Evolutionary conservation across 2,113 vertebrate genomes (phyloP).

Genomic region (Dendrocopos noguchii): DNA sequence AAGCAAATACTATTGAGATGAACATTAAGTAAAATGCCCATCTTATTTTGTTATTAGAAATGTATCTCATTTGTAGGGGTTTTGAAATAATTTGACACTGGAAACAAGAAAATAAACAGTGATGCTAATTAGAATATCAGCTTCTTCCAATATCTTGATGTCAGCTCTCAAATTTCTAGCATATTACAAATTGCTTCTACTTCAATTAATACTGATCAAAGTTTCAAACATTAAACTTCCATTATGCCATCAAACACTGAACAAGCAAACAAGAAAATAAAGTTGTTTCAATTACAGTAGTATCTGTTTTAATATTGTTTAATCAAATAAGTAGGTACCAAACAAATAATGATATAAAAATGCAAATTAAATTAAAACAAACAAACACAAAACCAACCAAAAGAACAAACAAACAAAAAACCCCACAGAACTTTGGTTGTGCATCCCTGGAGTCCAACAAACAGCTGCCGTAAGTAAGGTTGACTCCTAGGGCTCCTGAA

Average conservation of each 20-base stretch:
- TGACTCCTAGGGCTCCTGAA: background rate
- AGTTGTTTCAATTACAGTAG: background rate
- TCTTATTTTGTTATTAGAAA: background rate
- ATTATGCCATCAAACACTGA: conserved; percentile 2
- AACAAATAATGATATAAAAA: background rate
- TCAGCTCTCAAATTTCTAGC: background rate
- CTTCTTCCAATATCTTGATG: background rate
- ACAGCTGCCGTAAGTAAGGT: background rate
- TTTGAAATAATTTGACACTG: background rate
- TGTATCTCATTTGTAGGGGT: background rate
- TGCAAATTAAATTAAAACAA: background rate
- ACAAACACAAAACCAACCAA: background rate
- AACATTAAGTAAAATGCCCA: background rate
- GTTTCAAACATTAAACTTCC: conserved; percentile 10
- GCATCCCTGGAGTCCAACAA: background rate
- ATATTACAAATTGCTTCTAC: conserved; percentile 9
- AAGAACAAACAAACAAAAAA: no score
- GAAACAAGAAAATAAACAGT: conserved; percentile 20
- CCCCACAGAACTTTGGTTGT: background rate
- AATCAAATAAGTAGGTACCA: background rate
- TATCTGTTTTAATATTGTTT: background rate
- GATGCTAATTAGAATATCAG: conserved; percentile 8
- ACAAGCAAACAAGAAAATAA: background rate
- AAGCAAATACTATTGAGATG: background rate
- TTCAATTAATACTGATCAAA: conserved; percentile 44